phyloP scores from a whole-genome alignment of 2,888 invertebrate species.

The Eumerus sabulonum region DNA sequence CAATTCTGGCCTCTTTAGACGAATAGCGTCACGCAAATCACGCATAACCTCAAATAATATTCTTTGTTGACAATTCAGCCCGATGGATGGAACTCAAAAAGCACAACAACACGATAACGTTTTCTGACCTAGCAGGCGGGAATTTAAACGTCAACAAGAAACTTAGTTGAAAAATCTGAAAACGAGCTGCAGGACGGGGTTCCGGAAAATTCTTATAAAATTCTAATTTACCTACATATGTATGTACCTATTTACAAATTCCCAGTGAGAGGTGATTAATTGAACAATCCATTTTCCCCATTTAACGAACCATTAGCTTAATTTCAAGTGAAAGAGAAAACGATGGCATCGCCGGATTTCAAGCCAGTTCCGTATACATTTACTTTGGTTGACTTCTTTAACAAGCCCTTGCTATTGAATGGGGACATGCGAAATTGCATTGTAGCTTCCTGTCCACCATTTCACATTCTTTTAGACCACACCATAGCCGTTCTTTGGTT shows the following conservation, averaged over 20 bases:
- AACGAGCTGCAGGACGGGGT: not conserved
- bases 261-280: too few species aligned
- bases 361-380: constrained; percentile 67
- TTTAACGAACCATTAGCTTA: not conserved
- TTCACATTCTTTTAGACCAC: constrained; percentile 69
- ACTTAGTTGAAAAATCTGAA: constrained; percentile 40
- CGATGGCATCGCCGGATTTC: constrained; percentile 34
- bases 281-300: too few species aligned
- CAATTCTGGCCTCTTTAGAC: too few species aligned
- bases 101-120: not conserved
- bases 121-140: constrained; percentile 30
- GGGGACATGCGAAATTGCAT: constrained; percentile 18
- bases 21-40: too few species aligned
- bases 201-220: not conserved
- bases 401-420: constrained; percentile 35
- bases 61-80: constrained; percentile 15
- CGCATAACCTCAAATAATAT: too few species aligned
- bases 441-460: constrained; percentile 61
- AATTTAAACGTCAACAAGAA: constrained; percentile 58
- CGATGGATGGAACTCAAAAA: too few species aligned
- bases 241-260: too few species aligned
- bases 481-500: constrained; percentile 69
- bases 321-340: not conserved
- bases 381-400: constrained; percentile 52
- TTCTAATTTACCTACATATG: too few species aligned